A percentile compares a stretch with the other conserved stretches of the same genome.
Evolutionary conservation across 2,888 invertebrate species (phyloP).

Genomic region (Mantis religiosa): DNA sequence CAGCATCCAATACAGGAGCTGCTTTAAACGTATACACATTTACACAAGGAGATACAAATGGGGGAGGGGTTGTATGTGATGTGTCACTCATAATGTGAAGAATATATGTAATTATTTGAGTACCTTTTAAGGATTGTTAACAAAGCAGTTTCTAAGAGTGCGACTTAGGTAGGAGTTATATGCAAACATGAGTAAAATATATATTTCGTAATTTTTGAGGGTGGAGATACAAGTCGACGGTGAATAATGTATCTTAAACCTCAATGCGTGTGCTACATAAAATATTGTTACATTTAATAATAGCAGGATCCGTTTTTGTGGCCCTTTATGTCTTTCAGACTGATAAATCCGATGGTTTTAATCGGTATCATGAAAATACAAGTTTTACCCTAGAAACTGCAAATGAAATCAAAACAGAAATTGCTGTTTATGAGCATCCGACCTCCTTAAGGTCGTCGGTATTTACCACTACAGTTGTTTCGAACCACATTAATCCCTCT

Average conservation of each 20-base stretch:
- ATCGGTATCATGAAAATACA: constrained; percentile 26
- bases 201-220: not conserved
- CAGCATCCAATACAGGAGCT: not conserved
- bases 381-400: not conserved
- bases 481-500: constrained; percentile 7
- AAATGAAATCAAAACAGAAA: not conserved
- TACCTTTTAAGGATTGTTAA: not conserved
- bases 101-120: not conserved
- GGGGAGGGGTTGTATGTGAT: not conserved
- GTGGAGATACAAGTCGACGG: not conserved
- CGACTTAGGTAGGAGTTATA: not conserved
- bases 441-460: not conserved
- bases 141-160: not conserved
- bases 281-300: constrained; percentile 38
- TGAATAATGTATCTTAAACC: constrained; percentile 20
- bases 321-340: constrained; percentile 42
- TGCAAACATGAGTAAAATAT: not conserved
- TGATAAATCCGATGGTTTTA: constrained; percentile 32
- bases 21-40: not conserved
- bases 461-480: not conserved
- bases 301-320: constrained; percentile 35
- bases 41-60: not conserved
- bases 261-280: constrained; percentile 45
- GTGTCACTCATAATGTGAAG: not conserved
- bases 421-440: not conserved